These are phyloP conservation scores for Orycteropus afer DNA, from an alignment of 2,113 vertebrate genomes.

Conservation along the genomic window DNA sequence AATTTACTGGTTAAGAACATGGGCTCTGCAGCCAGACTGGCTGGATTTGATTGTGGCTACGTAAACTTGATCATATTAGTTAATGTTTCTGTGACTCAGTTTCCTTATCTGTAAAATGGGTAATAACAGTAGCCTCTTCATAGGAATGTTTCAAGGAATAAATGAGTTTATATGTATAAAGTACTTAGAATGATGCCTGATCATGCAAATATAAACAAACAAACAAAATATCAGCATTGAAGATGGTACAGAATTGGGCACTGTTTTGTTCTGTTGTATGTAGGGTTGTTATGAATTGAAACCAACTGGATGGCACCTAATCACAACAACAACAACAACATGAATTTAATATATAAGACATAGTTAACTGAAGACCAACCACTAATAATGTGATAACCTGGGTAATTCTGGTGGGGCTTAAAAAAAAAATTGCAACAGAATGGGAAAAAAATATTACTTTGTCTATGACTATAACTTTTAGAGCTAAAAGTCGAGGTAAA, in stretches of 20 bases:
- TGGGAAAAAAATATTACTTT: neutral
- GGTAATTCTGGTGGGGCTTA: neutral
- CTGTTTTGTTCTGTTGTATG: too few relatives aligned
- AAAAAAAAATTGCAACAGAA: neutral
- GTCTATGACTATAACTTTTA: neutral
- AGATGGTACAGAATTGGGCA: too few relatives aligned
- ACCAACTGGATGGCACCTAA: too few relatives aligned
- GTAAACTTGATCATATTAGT: neutral
- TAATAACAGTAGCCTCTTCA: neutral
- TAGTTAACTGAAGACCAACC: too few relatives aligned
- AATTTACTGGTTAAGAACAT: neutral
- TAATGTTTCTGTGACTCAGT: neutral
- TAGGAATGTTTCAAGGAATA: neutral
- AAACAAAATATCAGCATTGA: too few relatives aligned
- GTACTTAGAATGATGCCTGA: neutral
- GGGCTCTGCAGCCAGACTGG: neutral
- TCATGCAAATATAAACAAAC: neutral
- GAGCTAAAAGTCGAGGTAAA: neutral
- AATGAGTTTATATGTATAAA: neutral
- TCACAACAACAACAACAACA: too few relatives aligned
- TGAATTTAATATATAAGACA: too few relatives aligned
- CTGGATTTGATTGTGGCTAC: neutral
- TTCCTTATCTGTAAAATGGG: slow-evolving; percentile 31
- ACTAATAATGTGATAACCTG: neutral
- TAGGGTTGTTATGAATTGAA: too few relatives aligned